phyloP scores from a whole-genome alignment of 2,113 vertebrate genomes.

The Platycercus adscitus region DNA sequence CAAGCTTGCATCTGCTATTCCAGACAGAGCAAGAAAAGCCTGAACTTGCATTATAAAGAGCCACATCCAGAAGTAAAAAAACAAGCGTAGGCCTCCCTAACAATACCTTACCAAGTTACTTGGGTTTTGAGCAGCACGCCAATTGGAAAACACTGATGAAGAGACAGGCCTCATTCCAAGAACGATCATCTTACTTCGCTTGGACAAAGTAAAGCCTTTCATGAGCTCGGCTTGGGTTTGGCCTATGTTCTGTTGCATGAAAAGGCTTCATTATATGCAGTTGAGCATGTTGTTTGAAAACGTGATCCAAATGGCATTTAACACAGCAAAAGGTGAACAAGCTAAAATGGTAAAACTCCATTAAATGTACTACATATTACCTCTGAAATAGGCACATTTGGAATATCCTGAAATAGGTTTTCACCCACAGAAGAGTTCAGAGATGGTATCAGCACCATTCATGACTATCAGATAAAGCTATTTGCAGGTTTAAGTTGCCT shows the following conservation, averaged over 20 bases:
- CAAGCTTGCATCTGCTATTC: not conserved
- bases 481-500: not conserved
- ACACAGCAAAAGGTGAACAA: not conserved
- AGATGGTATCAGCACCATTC: not conserved
- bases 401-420: not conserved
- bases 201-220: conserved; percentile 5
- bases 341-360: not conserved
- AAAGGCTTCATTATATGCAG: conserved; percentile 11
- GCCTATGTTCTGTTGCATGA: not conserved
- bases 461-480: not conserved
- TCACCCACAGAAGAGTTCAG: not conserved
- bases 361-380: not conserved
- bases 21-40: not conserved
- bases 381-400: not conserved
- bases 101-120: not conserved
- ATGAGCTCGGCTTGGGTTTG: not conserved
- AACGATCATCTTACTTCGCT: not conserved
- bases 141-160: not conserved
- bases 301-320: not conserved
- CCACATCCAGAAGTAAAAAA: not conserved
- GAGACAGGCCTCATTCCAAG: not conserved
- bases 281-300: not conserved
- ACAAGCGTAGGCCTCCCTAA: not conserved
- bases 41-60: not conserved
- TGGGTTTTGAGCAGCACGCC: not conserved